Percentiles rank a stretch among this genome's conserved stretches.
phyloP scores from a whole-genome alignment of 2,888 invertebrate species.

The Glaucopsyche alexis region DNA sequence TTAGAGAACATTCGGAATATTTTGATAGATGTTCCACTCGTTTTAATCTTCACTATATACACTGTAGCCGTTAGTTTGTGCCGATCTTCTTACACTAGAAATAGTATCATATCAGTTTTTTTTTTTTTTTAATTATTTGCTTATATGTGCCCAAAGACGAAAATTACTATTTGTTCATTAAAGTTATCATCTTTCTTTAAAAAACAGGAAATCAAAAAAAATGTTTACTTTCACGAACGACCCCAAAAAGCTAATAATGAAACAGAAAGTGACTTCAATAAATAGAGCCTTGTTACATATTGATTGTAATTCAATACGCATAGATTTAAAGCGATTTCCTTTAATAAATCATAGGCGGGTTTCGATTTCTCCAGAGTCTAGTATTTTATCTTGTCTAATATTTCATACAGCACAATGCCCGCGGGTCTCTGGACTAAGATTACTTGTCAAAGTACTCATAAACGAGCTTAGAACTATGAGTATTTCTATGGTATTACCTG shows the following conservation, averaged over 20 bases:
- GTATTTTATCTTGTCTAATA: constrained; percentile 43
- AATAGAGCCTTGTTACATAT: constrained; percentile 20
- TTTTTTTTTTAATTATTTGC: no score
- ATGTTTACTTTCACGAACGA: neutral
- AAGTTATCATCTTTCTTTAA: neutral
- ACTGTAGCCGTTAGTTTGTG: no score
- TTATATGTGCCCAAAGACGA: no score
- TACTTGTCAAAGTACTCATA: constrained; percentile 44
- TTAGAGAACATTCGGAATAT: no score
- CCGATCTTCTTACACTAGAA: no score
- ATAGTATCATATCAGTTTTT: no score
- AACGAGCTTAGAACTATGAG: neutral
- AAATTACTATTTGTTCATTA: neutral
- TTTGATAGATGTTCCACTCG: no score
- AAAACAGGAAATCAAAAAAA: neutral
- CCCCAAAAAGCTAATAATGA: neutral
- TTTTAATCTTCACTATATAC: no score
- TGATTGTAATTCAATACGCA: constrained; percentile 34
- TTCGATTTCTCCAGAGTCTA: constrained; percentile 40
- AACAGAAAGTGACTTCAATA: neutral
- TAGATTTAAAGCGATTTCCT: constrained; percentile 39
- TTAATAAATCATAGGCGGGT: constrained; percentile 40
- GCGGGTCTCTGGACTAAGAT: constrained; percentile 43
- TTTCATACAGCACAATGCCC: constrained; percentile 47
- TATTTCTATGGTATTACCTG: neutral